Percentiles rank a stretch among this genome's conserved stretches.
phyloP scores from a whole-genome alignment of 1,140 invertebrate genomes.

The Leptinotarsa undecemlineata region DNA sequence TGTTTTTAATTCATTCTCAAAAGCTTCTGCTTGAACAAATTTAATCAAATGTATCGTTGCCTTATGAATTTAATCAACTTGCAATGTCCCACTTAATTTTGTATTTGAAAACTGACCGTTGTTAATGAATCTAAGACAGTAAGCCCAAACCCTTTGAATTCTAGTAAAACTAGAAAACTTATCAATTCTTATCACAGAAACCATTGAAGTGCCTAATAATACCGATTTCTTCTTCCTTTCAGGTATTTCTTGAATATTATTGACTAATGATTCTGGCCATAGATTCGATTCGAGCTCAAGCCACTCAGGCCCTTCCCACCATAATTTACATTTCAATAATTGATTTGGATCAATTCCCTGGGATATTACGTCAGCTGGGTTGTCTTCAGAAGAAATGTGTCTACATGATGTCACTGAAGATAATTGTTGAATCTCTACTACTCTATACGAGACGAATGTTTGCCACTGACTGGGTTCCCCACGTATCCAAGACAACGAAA shows the following conservation, averaged over 20 bases:
- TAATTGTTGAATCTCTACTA: constrained; percentile 23
- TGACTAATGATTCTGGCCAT: neutral
- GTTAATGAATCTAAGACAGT: too few relatives aligned
- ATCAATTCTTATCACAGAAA: constrained; percentile 7
- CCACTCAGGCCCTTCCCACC: constrained; percentile 39
- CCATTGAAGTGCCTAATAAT: neutral
- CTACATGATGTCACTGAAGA: constrained; percentile 29
- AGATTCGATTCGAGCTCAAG: neutral
- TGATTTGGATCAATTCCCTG: constrained; percentile 33
- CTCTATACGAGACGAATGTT: neutral
- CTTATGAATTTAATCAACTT: neutral
- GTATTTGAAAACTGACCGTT: too few relatives aligned
- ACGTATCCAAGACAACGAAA: constrained; percentile 54
- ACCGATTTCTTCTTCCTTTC: neutral
- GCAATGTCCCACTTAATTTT: neutral
- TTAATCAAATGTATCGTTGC: neutral
- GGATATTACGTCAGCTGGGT: constrained; percentile 48
- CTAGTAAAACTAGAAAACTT: neutral
- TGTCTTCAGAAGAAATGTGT: constrained; percentile 36
- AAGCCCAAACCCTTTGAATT: too few relatives aligned
- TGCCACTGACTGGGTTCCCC: constrained; percentile 36
- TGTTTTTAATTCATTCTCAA: neutral
- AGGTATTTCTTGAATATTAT: neutral
- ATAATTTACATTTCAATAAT: constrained; percentile 40
- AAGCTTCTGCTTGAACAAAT: constrained; percentile 20